phyloP scores from a whole-genome alignment of 1,140 invertebrate species.

The Calephelis virginiensis region DNA sequence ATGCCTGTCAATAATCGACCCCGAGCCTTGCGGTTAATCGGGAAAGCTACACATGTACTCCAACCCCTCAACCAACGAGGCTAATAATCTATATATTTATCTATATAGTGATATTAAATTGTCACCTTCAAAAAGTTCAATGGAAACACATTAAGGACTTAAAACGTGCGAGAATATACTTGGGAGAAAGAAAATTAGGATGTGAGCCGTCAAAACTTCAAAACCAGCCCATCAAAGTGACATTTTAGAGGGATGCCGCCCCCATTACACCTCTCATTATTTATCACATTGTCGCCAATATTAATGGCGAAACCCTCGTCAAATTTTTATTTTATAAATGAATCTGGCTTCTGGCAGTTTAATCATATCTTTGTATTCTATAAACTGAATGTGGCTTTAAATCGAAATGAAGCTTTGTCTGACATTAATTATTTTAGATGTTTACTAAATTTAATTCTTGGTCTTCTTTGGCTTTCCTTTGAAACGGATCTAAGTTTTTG shows the following conservation, averaged over 20 bases:
- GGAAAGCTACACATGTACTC: no score
- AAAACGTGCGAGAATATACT: slow-evolving; percentile 51
- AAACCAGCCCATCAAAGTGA: slow-evolving; percentile 58
- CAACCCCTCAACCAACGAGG: no score
- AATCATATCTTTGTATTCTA: slow-evolving; percentile 69
- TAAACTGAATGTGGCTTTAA: slow-evolving; percentile 11
- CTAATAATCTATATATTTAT: no score
- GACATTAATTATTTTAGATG: slow-evolving; percentile 10
- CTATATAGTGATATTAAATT: background rate
- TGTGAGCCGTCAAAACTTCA: slow-evolving; percentile 72
- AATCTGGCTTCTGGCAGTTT: slow-evolving; percentile 70
- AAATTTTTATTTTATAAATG: slow-evolving; percentile 77
- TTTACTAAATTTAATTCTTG: background rate
- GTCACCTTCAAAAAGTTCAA: background rate
- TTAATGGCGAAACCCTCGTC: slow-evolving; percentile 75
- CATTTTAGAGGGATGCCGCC: slow-evolving; percentile 69
- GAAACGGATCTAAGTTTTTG: no score
- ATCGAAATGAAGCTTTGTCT: slow-evolving; percentile 5
- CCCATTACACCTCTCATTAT: slow-evolving; percentile 76
- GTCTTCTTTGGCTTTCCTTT: no score
- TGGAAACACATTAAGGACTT: slow-evolving; percentile 37
- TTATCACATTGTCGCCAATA: slow-evolving; percentile 76
- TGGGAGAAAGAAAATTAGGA: slow-evolving; percentile 72
- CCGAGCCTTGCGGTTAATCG: no score
- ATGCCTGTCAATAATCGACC: no score